phyloP scores from a whole-genome alignment of 2,888 invertebrate genomes.

The Cynaeus angustus region DNA sequence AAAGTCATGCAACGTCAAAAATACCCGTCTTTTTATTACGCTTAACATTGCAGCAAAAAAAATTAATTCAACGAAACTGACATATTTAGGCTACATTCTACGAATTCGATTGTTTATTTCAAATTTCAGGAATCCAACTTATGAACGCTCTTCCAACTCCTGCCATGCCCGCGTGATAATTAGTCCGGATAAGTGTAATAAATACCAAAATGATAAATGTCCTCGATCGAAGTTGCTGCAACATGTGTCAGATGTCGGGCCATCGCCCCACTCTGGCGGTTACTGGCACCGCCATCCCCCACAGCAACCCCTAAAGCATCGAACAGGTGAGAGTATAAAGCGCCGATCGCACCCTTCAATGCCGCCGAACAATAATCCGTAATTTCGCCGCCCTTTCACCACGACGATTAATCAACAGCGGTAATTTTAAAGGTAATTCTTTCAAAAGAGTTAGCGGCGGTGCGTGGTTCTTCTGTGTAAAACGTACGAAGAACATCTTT shows the following conservation, averaged over 20 bases:
- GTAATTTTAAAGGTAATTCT: slow-evolving; percentile 7
- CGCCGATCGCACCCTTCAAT: slow-evolving; percentile 26
- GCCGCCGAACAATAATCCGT: slow-evolving; percentile 29
- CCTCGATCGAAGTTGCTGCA: slow-evolving; percentile 53
- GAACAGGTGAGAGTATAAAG: slow-evolving; percentile 45
- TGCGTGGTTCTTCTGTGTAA: too few relatives aligned
- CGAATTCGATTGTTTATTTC: too few relatives aligned
- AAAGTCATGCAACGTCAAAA: too few relatives aligned
- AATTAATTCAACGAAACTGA: too few relatives aligned
- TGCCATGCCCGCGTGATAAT: slow-evolving; percentile 48
- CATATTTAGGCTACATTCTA: too few relatives aligned
- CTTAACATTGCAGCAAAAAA: too few relatives aligned
- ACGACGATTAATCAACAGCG: slow-evolving; percentile 25
- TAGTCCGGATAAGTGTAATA: slow-evolving; percentile 55
- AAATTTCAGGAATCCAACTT: too few relatives aligned
- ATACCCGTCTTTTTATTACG: too few relatives aligned
- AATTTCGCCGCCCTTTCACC: slow-evolving; percentile 34
- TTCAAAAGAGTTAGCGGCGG: neutral
- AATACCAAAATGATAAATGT: slow-evolving; percentile 56
- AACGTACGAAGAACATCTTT: too few relatives aligned
- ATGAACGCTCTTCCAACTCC: too few relatives aligned
- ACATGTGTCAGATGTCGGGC: slow-evolving; percentile 57
- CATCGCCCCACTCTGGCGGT: slow-evolving; percentile 18
- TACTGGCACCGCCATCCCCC: slow-evolving; percentile 42
- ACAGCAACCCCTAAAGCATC: slow-evolving; percentile 20